Evolutionary conservation across 2,797 vertebrate species (phyloP), one percentile per base, ranked within the genome.

Genomic region (Notamacropus eugenii): DNA sequence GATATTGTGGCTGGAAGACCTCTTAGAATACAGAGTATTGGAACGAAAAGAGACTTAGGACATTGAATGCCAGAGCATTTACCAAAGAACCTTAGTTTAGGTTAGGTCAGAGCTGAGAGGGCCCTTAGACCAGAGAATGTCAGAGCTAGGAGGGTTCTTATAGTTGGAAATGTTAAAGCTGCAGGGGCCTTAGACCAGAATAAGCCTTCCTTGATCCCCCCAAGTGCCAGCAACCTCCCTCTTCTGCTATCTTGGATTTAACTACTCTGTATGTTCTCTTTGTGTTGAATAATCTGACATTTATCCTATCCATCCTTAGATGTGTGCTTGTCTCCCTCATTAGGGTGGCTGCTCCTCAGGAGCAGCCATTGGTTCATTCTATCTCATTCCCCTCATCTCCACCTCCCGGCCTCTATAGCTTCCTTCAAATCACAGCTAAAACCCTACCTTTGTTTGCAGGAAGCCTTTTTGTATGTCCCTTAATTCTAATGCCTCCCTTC

Each of bases 371-470:
- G 29, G 31, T 67, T 67, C 31, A n/a, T n/a, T 67, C 59, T 34
- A n/a, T 14, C 19, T 9, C 2, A 0, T 11, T 8, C 2, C 22
- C 19, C 13, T 40, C 16, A n/a, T 24, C n/a, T 46, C 8, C 46
- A 3, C 28, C n/a, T 82, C 19, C n/a, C 24, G n/a, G n/a, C 19
- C 19, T 67, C 14, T 67, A 8, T n/a, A 52, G 14, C 12, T 46
- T 82, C 19, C 10, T 46, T 82, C 22, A 24, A 10, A 6, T 82
- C 9, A 46, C 67, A n/a, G 31, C n/a, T 22, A 74, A 74, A 40
- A 3, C 19, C 19, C 34, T 16, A 74, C 34, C 22, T 22, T n/a
- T 19, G 31, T 46, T 46, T 46, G 40, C 40, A 46, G 27, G 74
- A 46, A 74, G 67, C n/a, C 67, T 74, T 40, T 74, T 5, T 5